Evolutionary conservation across 2,888 invertebrate species (phyloP).

Genomic region (Gymnoscelis rufifasciata): DNA sequence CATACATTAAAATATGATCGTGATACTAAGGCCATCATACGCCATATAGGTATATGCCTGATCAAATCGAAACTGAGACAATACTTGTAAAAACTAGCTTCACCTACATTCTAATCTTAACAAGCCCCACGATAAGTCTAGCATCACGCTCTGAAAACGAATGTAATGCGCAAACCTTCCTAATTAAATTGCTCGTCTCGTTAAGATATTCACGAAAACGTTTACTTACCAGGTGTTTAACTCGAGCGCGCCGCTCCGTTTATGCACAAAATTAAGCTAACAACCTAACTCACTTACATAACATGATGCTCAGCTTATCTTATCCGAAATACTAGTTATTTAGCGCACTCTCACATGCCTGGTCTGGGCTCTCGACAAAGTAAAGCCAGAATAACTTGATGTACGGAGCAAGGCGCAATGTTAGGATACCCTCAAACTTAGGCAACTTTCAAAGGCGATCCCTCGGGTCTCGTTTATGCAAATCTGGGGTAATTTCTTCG

Average conservation of each 20-base stretch:
- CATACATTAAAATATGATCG: too few species aligned
- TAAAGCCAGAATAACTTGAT: slow-evolving; percentile 51
- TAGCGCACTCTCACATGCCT: slow-evolving; percentile 37
- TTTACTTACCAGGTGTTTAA: slow-evolving; percentile 6
- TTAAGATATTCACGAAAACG: not conserved
- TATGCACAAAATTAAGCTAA: slow-evolving; percentile 24
- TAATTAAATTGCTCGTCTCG: not conserved
- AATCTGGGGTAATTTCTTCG: slow-evolving; percentile 72
- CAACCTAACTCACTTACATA: slow-evolving; percentile 24
- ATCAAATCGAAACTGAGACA: too few species aligned
- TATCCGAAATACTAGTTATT: slow-evolving; percentile 43
- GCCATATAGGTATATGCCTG: too few species aligned
- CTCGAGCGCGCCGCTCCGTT: slow-evolving; percentile 6
- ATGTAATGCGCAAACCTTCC: not conserved
- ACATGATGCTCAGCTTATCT: slow-evolving; percentile 33
- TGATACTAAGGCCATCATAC: too few species aligned
- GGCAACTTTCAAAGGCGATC: slow-evolving; percentile 67
- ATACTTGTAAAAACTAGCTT: too few species aligned
- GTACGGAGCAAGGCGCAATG: slow-evolving; percentile 54
- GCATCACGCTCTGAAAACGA: not conserved
- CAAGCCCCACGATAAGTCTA: not conserved
- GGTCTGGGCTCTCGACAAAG: slow-evolving; percentile 46
- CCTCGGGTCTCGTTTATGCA: slow-evolving; percentile 72
- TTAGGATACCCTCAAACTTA: slow-evolving; percentile 64
- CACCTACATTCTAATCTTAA: too few species aligned